phyloP scores from a whole-genome alignment of 1,140 invertebrate genomes.

The Caenorhabditis brenneri region DNA sequence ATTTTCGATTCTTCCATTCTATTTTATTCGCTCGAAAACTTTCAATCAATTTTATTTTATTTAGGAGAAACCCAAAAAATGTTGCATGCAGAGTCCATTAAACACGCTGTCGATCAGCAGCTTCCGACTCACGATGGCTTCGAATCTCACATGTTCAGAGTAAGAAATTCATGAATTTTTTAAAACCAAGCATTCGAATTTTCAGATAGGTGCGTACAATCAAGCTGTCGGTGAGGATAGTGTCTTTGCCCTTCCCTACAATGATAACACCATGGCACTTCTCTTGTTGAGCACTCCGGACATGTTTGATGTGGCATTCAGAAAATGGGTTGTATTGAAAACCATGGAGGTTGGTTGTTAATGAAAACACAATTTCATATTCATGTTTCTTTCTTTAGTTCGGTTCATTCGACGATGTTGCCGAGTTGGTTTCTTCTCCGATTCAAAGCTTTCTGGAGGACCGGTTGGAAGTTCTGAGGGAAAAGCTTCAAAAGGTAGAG shows the following conservation, averaged over 20 bases:
- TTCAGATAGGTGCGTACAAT: conserved; percentile 58
- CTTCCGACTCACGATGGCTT: conserved; percentile 55
- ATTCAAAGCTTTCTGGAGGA: conserved; percentile 55
- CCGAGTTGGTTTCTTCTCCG: conserved; percentile 49
- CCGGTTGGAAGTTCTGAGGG: conserved; percentile 34
- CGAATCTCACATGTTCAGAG: conserved; percentile 56
- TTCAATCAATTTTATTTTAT: too few species aligned
- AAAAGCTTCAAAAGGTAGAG: conserved; percentile 43
- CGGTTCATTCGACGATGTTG: conserved; percentile 48
- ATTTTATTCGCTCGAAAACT: too few species aligned
- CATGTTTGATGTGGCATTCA: conserved; percentile 60
- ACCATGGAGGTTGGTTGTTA: not conserved
- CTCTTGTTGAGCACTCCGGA: conserved; percentile 57
- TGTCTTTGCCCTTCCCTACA: conserved; percentile 46
- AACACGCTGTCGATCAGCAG: conserved; percentile 8
- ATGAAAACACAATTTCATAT: not conserved
- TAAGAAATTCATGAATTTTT: not conserved
- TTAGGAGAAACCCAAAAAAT: not conserved
- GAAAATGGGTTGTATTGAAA: conserved; percentile 53
- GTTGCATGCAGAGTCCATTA: not conserved
- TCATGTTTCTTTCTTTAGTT: conserved; percentile 37
- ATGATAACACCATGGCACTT: conserved; percentile 46
- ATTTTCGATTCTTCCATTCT: not conserved
- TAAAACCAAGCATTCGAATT: not conserved
- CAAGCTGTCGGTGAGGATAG: conserved; percentile 15